These are phyloP conservation scores for Graptemys geographica DNA, from an alignment of 2,797 vertebrate species.

Conservation along the genomic window DNA sequence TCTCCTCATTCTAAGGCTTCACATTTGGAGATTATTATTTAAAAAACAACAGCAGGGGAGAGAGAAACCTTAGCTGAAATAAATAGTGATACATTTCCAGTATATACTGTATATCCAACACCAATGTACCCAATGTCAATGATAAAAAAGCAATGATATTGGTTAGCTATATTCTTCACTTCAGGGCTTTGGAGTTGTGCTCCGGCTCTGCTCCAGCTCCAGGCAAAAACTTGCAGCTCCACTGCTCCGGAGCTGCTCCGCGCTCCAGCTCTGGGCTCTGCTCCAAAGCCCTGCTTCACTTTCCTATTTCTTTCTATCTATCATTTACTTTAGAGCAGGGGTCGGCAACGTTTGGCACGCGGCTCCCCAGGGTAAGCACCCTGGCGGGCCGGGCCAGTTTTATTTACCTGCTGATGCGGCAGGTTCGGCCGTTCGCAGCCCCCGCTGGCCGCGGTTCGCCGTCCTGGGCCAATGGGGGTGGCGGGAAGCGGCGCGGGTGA, in stretches of 20 bases:
- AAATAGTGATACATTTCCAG: not conserved
- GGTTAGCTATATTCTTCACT: fast-evolving
- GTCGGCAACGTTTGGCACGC: too few relatives aligned
- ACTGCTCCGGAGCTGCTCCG: too few relatives aligned
- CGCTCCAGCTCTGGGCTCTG: too few relatives aligned
- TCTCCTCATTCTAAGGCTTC: not conserved
- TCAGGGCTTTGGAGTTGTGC: not conserved
- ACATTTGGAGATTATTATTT: not conserved
- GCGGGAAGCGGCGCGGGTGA: too few relatives aligned
- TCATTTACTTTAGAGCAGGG: not conserved
- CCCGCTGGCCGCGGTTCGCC: too few relatives aligned
- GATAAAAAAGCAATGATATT: not conserved
- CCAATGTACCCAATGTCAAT: not conserved
- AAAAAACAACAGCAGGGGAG: not conserved
- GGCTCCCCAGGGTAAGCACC: too few relatives aligned
- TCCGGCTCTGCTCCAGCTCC: too few relatives aligned
- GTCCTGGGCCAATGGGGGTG: too few relatives aligned
- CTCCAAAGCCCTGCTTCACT: not conserved
- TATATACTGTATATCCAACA: not conserved
- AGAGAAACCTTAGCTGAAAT: not conserved
- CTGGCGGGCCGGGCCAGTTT: too few relatives aligned
- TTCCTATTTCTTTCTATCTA: not conserved
- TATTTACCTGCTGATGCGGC: too few relatives aligned
- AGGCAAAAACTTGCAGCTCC: too few relatives aligned
- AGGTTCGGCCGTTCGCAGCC: too few relatives aligned